These are phyloP conservation scores for Sus scrofa DNA, from an alignment of 2,113 vertebrate species.

Conservation along the genomic window DNA sequence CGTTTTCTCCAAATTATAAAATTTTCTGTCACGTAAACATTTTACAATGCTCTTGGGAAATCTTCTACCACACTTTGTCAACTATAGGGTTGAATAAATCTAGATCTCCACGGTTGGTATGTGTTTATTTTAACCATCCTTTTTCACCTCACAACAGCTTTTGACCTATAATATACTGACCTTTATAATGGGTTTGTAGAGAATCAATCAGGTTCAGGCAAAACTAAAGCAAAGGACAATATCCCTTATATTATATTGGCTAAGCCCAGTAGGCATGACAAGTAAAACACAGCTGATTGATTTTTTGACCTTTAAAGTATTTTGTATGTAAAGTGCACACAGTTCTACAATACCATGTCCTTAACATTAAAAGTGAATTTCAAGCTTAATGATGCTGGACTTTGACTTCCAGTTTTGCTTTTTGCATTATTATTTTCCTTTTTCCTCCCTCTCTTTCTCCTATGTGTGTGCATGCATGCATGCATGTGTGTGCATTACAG, in stretches of 20 bases:
- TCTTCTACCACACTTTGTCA: not conserved
- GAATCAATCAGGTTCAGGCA: conserved; percentile 78
- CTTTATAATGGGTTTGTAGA: conserved; percentile 81
- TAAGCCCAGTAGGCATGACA: conserved; percentile 80
- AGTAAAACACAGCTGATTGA: conserved; percentile 80
- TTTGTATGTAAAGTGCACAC: conserved; percentile 82
- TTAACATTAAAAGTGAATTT: conserved; percentile 81
- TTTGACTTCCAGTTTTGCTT: not conserved
- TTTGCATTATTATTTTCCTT: not conserved
- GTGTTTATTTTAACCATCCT: conserved; percentile 57
- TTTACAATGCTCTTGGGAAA: conserved; percentile 42
- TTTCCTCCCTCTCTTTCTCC: no score
- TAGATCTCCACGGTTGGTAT: conserved; percentile 35
- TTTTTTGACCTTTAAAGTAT: conserved; percentile 84
- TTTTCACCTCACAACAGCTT: conserved; percentile 44
- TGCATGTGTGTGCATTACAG: not conserved
- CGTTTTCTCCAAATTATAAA: conserved; percentile 30
- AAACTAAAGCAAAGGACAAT: conserved; percentile 74
- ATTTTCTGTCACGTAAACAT: conserved; percentile 50
- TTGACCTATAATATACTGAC: conserved; percentile 78
- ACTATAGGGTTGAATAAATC: conserved; percentile 50
- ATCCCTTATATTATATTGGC: conserved; percentile 80
- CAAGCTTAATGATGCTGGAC: conserved; percentile 70
- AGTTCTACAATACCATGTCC: conserved; percentile 55
- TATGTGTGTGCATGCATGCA: not conserved